phyloP scores from a whole-genome alignment of 2,888 invertebrate genomes.

The Adelognathus sp. region DNA sequence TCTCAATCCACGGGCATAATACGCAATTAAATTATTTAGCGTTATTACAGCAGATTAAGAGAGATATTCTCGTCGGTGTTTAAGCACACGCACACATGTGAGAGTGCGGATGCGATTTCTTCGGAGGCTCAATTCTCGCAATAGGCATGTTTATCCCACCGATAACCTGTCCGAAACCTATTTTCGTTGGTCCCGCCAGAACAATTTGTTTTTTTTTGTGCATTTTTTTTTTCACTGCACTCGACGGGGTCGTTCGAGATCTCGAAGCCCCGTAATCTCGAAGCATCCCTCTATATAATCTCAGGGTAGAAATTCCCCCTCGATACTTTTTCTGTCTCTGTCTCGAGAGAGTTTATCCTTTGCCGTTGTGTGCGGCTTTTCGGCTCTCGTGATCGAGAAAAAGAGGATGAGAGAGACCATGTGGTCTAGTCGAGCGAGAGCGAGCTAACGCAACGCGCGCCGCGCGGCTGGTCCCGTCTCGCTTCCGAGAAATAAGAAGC shows the following conservation, averaged over 20 bases:
- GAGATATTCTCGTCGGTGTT: background rate
- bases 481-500: conserved; percentile 69
- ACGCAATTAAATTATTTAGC: conserved; percentile 14
- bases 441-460: background rate
- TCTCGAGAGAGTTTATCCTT: background rate
- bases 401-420: conserved; percentile 62
- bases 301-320: conserved; percentile 20
- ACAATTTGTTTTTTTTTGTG: background rate
- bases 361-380: background rate
- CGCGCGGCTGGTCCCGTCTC: conserved; percentile 42
- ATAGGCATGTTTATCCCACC: conserved; percentile 10
- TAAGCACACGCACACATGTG: background rate
- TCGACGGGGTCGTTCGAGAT: conserved; percentile 16
- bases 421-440: conserved; percentile 52
- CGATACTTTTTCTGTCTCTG: background rate
- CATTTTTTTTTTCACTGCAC: conserved; percentile 10
- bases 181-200: background rate
- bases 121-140: background rate
- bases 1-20: background rate
- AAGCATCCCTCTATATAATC: conserved; percentile 55
- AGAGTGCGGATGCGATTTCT: background rate
- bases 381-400: background rate
- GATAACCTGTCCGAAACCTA: conserved; percentile 18
- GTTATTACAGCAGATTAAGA: conserved; percentile 14
- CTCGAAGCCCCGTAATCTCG: conserved; percentile 56